Base-by-base conservation (phyloP, 2,888 invertebrate species). In the Dryococelus australis region DNA sequence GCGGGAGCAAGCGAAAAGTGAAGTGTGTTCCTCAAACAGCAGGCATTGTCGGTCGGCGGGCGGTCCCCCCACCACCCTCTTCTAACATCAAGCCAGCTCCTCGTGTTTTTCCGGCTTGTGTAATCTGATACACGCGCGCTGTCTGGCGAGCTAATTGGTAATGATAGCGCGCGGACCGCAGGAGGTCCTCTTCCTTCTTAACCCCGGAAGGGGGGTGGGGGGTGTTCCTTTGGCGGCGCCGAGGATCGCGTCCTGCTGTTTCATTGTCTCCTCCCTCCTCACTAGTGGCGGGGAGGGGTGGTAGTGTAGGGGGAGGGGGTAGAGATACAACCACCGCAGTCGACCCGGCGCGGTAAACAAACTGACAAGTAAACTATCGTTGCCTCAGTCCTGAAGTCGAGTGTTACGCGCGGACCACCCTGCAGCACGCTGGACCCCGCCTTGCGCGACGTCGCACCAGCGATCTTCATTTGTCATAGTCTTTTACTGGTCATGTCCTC, bases 41-140 rank as follows among this genome's bases (percentile, higher is more conserved):
- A 16, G 65, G 65, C 65, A 65, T 65, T 65, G 65, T 65, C 5
- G 65, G 65, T 65, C 65, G 65, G 65, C 65, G 65, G 65, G 65
- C 20, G 65, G 16, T 20, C 65, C 6, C 65, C 24, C 16, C 65
- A 8, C 10, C 47, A 6, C 47, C 47, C 47, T 47, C 47, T 12
- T 12, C 12, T 47, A 16, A n/a, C n/a, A n/a, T n/a, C n/a, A n/a
- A n/a, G n/a, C n/a, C 16, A 65, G 24, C 65, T 24, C 16, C 65
- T 65, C 65, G 65, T 65, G 65, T 65, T 65, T 65, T 65, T 16
- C 65, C 65, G 65, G 65, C 65, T 24, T 65, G 65, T 65, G 65
- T 65, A 65, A 65, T 65, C 65, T 65, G 65, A 65, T 65, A 65
- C 65, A 65, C 65, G 65, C 65, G 65, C 65, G 65, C 65, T 65